Conservation (phyloP, 2,113 vertebrate species). For the Lota lota region DNA sequence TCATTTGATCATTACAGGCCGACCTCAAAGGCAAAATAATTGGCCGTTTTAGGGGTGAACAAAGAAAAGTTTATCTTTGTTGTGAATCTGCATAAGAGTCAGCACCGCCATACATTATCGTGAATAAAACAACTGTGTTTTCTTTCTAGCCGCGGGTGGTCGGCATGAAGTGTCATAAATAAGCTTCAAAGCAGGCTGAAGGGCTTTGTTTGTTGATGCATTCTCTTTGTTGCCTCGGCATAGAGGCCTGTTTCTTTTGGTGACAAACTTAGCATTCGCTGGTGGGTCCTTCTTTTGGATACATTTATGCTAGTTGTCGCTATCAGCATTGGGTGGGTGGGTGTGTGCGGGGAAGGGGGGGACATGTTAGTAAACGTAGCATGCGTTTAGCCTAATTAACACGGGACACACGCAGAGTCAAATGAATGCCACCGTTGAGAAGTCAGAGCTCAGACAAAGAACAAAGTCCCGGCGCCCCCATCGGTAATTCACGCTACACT, state of each 20-base stretch:
- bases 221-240: conserved; percentile 43
- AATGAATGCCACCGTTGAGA: conserved; percentile 66
- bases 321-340: conserved; percentile 41
- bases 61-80: conserved; percentile 70
- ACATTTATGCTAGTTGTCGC: conserved; percentile 53
- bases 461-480: conserved; percentile 64
- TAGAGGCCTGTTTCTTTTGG: conserved; percentile 68
- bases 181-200: conserved; percentile 70
- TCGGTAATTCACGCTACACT: conserved; percentile 26
- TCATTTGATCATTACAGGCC: conserved; percentile 54
- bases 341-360: background rate
- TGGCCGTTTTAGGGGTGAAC: conserved; percentile 62
- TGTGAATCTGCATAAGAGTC: conserved; percentile 71
- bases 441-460: conserved; percentile 50
- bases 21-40: conserved; percentile 63
- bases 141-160: conserved; percentile 67
- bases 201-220: conserved; percentile 5
- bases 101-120: conserved; percentile 68
- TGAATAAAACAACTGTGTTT: conserved; percentile 75
- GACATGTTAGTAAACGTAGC: conserved; percentile 51
- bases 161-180: conserved; percentile 70
- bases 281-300: too few relatives aligned
- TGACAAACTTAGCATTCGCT: conserved; percentile 68
- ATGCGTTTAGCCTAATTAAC: conserved; percentile 76
- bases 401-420: conserved; percentile 69